Percentiles rank a stretch among this genome's conserved stretches.
phyloP scores from a whole-genome alignment of 2,113 vertebrate species.

The Rana temporaria region DNA sequence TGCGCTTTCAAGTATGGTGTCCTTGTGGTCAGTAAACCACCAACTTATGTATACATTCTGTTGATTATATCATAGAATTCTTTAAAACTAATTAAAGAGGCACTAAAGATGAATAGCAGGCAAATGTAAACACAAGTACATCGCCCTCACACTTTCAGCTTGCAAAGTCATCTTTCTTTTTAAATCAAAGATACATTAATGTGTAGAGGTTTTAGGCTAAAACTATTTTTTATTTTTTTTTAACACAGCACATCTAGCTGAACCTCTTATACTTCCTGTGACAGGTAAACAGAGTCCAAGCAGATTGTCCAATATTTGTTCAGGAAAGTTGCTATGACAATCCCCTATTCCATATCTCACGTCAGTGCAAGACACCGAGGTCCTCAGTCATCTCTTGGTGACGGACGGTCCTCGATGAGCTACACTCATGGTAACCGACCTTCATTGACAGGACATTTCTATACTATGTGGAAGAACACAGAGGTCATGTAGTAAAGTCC shows the following conservation, averaged over 20 bases:
- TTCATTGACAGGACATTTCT: slow-evolving; percentile 31
- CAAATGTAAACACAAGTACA: too few species aligned
- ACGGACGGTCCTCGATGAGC: slow-evolving; percentile 33
- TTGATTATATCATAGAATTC: slow-evolving; percentile 8
- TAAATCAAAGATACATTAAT: background rate
- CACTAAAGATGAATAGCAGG: too few species aligned
- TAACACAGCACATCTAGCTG: background rate
- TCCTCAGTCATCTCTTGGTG: slow-evolving; percentile 49
- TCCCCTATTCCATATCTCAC: slow-evolving; percentile 36
- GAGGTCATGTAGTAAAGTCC: background rate
- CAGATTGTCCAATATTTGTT: slow-evolving; percentile 55
- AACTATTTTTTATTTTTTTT: slow-evolving; percentile 11
- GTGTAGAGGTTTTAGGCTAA: background rate
- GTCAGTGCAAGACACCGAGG: slow-evolving; percentile 42
- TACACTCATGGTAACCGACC: slow-evolving; percentile 44
- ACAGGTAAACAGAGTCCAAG: slow-evolving; percentile 42
- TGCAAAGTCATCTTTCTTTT: background rate
- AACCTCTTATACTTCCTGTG: slow-evolving; percentile 36
- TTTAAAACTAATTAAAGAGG: background rate
- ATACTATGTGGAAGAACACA: slow-evolving; percentile 12
- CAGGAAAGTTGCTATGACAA: slow-evolving; percentile 51
- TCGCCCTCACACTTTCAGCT: too few species aligned
- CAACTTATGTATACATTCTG: slow-evolving; percentile 9
- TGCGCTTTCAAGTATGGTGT: slow-evolving; percentile 4
- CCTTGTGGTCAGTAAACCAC: slow-evolving; percentile 4